Evolutionary conservation across 2,113 vertebrate species (phyloP).

Genomic region (Elanoides forficatus): DNA sequence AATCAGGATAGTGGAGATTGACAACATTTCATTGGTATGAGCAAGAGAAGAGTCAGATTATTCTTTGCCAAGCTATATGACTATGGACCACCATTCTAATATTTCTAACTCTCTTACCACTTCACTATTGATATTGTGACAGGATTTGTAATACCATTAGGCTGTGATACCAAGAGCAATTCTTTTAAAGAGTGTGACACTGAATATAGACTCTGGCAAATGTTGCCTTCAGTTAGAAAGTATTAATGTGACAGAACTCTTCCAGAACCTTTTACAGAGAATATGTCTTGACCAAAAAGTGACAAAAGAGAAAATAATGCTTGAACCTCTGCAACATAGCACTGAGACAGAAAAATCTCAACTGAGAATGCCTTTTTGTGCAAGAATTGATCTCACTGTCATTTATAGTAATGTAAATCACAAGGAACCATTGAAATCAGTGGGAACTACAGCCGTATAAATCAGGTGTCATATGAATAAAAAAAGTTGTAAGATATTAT

Average conservation of each 20-base stretch:
- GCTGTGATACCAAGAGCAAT: constrained; percentile 30
- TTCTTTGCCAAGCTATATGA: not conserved
- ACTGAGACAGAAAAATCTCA: not conserved
- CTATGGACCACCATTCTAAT: not conserved
- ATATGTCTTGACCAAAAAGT: constrained; percentile 14
- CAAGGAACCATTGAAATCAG: not conserved
- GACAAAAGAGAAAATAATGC: constrained; percentile 22
- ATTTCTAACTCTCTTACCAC: constrained; percentile 28
- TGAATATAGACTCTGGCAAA: constrained; percentile 44
- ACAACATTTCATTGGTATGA: constrained; percentile 6
- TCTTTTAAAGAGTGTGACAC: constrained; percentile 40
- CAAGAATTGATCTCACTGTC: not conserved
- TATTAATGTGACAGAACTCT: constrained; percentile 39
- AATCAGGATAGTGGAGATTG: not conserved
- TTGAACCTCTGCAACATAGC: not conserved
- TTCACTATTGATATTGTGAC: constrained; percentile 28
- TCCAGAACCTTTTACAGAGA: constrained; percentile 25
- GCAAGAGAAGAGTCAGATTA: not conserved
- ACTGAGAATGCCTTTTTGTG: not conserved
- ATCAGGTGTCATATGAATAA: not conserved
- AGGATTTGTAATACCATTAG: constrained; percentile 45
- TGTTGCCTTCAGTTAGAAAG: constrained; percentile 35
- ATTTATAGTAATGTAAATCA: constrained; percentile 1
- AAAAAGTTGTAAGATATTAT: not conserved
- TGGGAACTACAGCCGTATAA: not conserved